Percentiles rank a stretch among this genome's conserved stretches.
These are phyloP conservation scores for Podabrus alpinus DNA, from an alignment of 2,888 invertebrate genomes.

Conservation along the genomic window DNA sequence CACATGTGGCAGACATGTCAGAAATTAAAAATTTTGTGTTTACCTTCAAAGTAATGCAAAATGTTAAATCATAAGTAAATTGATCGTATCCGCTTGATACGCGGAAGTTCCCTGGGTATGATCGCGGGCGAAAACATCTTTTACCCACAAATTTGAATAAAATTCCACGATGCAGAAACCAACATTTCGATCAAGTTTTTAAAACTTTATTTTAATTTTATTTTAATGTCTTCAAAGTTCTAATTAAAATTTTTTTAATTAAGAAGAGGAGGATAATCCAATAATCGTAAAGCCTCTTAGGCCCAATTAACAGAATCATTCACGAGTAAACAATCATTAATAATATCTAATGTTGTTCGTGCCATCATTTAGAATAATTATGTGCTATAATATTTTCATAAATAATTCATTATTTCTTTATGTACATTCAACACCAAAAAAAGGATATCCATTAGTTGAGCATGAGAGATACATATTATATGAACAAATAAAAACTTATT, in stretches of 20 bases:
- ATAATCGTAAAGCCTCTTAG: background rate
- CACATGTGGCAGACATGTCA: background rate
- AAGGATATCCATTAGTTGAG: background rate
- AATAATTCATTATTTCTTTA: background rate
- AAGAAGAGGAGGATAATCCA: background rate
- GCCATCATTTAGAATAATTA: background rate
- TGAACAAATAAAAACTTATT: background rate
- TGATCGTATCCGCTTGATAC: constrained; percentile 87
- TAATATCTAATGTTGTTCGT: background rate
- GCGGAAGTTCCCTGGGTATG: constrained; percentile 89
- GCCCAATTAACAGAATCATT: background rate
- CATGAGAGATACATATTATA: background rate
- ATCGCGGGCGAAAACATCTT: constrained; percentile 84
- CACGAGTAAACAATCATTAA: background rate
- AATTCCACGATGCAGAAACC: background rate
- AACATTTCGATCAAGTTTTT: background rate
- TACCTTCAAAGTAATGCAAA: background rate
- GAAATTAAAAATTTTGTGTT: background rate
- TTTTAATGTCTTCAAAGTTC: background rate
- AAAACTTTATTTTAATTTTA: background rate
- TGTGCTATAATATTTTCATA: background rate
- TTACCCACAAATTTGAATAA: background rate
- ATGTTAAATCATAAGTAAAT: background rate
- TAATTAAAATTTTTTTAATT: background rate
- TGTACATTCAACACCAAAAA: background rate